These are phyloP conservation scores for Magallana nippona DNA, from an alignment of 2,888 invertebrate genomes.

Conservation along the genomic window DNA sequence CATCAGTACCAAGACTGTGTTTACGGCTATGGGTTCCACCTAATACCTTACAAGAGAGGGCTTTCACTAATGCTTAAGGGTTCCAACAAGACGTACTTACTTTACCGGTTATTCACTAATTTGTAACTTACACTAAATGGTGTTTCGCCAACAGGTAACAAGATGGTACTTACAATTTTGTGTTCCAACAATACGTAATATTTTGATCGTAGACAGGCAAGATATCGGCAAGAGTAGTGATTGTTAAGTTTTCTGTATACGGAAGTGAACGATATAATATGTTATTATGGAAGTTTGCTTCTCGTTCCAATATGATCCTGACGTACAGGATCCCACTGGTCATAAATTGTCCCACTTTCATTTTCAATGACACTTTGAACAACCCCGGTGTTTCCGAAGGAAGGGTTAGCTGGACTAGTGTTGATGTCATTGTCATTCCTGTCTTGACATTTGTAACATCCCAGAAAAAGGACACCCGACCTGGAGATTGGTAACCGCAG, in stretches of 20 bases:
- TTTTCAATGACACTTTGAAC: slow-evolving; percentile 2
- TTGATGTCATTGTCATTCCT: not conserved
- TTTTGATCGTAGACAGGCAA: not conserved
- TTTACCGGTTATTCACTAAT: too few species aligned
- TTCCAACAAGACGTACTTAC: too few species aligned
- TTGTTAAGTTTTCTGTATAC: not conserved
- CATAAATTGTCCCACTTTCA: not conserved
- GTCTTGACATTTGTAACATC: not conserved
- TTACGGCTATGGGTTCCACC: too few species aligned
- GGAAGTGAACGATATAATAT: not conserved
- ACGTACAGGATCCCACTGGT: not conserved
- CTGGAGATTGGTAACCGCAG: not conserved
- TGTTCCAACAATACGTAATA: not conserved
- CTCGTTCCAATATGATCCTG: not conserved
- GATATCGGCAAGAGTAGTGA: not conserved
- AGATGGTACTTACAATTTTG: too few species aligned
- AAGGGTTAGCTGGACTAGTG: not conserved
- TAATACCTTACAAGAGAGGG: too few species aligned
- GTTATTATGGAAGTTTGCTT: not conserved
- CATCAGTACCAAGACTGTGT: too few species aligned
- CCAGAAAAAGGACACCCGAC: not conserved
- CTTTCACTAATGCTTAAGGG: too few species aligned
- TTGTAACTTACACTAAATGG: too few species aligned
- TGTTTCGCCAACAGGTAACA: too few species aligned
- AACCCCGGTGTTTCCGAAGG: not conserved